phyloP scores from a whole-genome alignment of 2,797 vertebrate species.

The Enteromius viviparus region DNA sequence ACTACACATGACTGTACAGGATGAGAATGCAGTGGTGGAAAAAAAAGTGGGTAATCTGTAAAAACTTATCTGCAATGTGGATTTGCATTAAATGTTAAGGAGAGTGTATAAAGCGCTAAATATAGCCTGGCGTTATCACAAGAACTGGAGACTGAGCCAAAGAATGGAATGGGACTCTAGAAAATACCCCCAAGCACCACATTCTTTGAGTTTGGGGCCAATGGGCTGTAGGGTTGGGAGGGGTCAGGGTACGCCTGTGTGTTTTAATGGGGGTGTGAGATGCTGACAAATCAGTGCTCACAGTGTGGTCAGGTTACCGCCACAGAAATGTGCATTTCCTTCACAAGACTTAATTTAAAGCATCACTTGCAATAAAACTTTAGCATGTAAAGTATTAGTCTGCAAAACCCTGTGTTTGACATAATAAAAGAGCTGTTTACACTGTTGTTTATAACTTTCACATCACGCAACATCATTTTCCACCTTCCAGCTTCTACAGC shows the following conservation, averaged over 20 bases:
- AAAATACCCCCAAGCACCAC: constrained; percentile 52
- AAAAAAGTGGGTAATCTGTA: not conserved
- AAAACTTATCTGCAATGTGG: not conserved
- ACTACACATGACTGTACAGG: constrained; percentile 32
- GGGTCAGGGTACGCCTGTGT: constrained; percentile 28
- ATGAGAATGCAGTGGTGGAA: not conserved
- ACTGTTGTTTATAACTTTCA: not conserved
- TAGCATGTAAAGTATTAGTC: not conserved
- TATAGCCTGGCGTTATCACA: constrained; percentile 24
- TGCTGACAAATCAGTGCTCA: constrained; percentile 29
- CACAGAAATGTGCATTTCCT: constrained; percentile 27
- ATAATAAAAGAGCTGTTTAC: not conserved
- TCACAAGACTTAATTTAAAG: not conserved
- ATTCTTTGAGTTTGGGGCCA: constrained; percentile 48
- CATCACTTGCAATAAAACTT: constrained; percentile 8
- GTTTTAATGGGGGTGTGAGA: constrained; percentile 40
- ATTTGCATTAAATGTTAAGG: not conserved
- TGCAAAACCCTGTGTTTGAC: constrained; percentile 3
- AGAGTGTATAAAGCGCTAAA: not conserved
- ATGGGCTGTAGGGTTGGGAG: constrained; percentile 36
- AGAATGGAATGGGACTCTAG: constrained; percentile 29
- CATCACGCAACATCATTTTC: not conserved
- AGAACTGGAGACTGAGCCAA: constrained; percentile 21
- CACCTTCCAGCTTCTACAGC: not conserved
- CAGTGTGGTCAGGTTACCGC: constrained; percentile 13